Evolutionary conservation across 1,140 invertebrate species (phyloP).

Genomic region (Propsilocerus akamusi): DNA sequence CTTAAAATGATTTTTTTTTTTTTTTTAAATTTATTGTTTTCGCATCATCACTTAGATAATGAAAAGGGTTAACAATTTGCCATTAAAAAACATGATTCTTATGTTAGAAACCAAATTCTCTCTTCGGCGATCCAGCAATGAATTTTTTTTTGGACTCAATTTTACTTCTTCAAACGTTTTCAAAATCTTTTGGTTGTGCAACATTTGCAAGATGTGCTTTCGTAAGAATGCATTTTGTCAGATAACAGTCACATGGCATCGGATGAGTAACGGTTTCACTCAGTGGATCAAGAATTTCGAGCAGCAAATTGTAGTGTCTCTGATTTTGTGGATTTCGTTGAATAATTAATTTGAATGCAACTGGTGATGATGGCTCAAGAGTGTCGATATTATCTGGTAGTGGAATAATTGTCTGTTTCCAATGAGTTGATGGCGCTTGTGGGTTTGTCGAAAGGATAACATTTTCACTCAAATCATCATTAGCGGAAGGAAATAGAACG

Average conservation of each 20-base stretch:
- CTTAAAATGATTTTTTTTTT: too few species aligned
- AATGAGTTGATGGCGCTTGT: conserved; percentile 63
- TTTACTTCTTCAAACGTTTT: too few species aligned
- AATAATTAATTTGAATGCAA: conserved; percentile 46
- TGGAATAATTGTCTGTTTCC: conserved; percentile 92
- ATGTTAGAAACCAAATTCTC: too few species aligned
- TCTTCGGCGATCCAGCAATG: too few species aligned
- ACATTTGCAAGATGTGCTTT: conserved; percentile 23
- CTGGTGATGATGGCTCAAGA: conserved; percentile 36
- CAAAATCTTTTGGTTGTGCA: conserved; percentile 5
- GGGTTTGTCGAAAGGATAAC: conserved; percentile 59
- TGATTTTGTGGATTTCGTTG: conserved; percentile 25
- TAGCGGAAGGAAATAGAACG: conserved; percentile 30
- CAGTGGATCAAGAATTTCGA: conserved; percentile 44
- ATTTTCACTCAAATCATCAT: conserved; percentile 12
- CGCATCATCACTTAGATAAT: too few species aligned
- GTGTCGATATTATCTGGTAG: conserved; percentile 29
- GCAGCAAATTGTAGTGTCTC: conserved; percentile 42
- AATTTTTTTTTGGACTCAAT: too few species aligned
- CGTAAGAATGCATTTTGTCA: conserved; percentile 59
- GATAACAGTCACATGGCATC: conserved; percentile 51
- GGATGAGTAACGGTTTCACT: conserved; percentile 45
- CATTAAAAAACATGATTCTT: too few species aligned
- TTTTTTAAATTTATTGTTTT: too few species aligned
- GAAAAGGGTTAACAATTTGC: too few species aligned